phyloP scores from a whole-genome alignment of 2,888 invertebrate species.

The Eledone cirrhosa region DNA sequence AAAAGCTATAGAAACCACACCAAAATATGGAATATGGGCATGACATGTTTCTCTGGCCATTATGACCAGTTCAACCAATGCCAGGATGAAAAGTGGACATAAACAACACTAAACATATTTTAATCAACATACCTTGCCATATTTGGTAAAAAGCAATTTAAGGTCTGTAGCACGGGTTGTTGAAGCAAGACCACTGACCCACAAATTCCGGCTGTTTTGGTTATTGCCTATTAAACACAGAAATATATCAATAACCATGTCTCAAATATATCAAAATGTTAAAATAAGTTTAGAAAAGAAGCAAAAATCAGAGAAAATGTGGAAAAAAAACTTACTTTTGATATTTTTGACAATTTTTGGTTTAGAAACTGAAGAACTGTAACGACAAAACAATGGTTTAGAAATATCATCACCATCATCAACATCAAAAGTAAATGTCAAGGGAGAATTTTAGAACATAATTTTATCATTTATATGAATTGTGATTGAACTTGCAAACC shows the following conservation, averaged over 20 bases:
- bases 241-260: not conserved
- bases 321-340: not conserved
- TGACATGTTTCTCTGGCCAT: no score
- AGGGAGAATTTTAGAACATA: no score
- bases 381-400: no score
- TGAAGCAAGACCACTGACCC: constrained; percentile 93
- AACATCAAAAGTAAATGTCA: no score
- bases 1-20: no score
- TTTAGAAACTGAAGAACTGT: not conserved
- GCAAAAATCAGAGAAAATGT: not conserved
- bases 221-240: not conserved
- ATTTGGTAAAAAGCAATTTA: constrained; percentile 89
- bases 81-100: no score
- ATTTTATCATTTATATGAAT: no score
- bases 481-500: no score
- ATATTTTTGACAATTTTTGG: not conserved
- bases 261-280: not conserved
- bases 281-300: not conserved
- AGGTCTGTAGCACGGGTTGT: constrained; percentile 92
- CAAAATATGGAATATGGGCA: no score
- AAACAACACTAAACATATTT: no score
- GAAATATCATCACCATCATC: no score
- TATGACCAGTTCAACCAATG: no score
- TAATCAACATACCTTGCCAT: constrained; percentile 81
- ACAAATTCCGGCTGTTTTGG: constrained; percentile 74